A percentile compares a stretch with the other conserved stretches of the same genome.
Conservation (phyloP, 2,797 vertebrate genomes). For the Basileuterus tristriatus region DNA sequence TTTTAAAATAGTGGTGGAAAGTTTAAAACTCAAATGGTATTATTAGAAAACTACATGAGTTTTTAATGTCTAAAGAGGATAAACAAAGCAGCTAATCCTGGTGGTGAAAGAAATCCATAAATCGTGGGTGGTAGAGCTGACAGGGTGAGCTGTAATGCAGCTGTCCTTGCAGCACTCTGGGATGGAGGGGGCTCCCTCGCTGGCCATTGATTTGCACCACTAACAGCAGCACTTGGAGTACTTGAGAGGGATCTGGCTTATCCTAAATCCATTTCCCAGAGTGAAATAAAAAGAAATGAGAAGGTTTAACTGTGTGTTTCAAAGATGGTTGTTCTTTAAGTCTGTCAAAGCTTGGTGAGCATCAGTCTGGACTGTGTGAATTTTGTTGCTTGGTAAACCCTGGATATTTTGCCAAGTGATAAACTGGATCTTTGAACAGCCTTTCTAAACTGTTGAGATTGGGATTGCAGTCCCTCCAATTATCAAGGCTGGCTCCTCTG, state of each 20-base stretch:
- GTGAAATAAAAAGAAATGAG: background rate
- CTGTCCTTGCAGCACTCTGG: no score
- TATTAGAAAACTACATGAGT: background rate
- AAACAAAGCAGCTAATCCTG: background rate
- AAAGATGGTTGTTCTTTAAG: background rate
- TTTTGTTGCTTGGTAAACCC: background rate
- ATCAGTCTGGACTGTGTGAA: background rate
- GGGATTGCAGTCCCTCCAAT: background rate
- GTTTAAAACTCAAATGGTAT: background rate
- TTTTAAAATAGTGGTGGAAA: background rate
- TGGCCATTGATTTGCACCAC: rapidly evolving
- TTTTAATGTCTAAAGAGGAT: background rate
- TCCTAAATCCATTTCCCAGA: background rate
- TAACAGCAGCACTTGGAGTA: rapidly evolving
- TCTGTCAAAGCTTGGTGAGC: background rate
- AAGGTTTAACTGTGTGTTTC: background rate
- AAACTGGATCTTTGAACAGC: background rate
- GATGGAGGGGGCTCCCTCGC: rapidly evolving
- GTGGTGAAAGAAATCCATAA: background rate
- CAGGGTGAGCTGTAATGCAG: background rate
- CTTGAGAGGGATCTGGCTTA: background rate
- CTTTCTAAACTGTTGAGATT: background rate
- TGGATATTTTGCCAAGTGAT: background rate
- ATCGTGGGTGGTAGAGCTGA: background rate
- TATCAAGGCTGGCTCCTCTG: background rate